Evolutionary conservation across 2,797 vertebrate genomes (phyloP), one percentile per base, ranked within the genome.

Genomic region (Helicolenus hilgendorfi): DNA sequence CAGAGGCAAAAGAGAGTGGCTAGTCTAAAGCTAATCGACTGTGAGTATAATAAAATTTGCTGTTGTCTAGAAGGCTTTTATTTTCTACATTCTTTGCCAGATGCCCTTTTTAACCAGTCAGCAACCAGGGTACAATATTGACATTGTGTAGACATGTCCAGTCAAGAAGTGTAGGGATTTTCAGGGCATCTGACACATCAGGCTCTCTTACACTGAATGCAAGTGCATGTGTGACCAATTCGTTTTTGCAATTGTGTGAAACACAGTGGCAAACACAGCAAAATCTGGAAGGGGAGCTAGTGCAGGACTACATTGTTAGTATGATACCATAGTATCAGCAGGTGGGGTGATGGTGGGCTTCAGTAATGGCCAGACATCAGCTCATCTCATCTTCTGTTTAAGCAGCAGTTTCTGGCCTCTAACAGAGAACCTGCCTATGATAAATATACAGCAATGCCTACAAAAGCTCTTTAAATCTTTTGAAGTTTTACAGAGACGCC

Each of bases 21-120:
- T 71, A 26, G 9, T 73, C 35, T 72, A 72, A 68, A 69, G 53
- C 78, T 86, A 87, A 87, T 71, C 88, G 75, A 65, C 70, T 74
- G 18, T 82, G 64, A 81, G 62, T 36, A 81, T n/a, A 76, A 85
- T 72, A 58, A 38, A 31, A 56, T 26, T 77, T 36, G 18, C 31
- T 72, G 26, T 79, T 58, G 3, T 82, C 67, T 63, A 29, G 11
- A 77, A 49, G 71, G 49, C 41, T 81, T 68, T 79, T 62, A 67
- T 77, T 36, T 71, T 22, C 27, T 26, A 18, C 7, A 7, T 9
- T 20, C 4, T 22, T 14, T 81, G 14, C 11, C 3, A 18, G 15
- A 24, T 10, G 36, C 6, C 10, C 1, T 18, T 7, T 79, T 69
- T 76, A 49, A 27, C 71, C 18, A 15, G 24, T 33, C 64, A 5